A percentile compares a stretch with the other conserved stretches of the same genome.
phyloP scores from a whole-genome alignment of 2,113 vertebrate genomes.

The Nothocercus julius region DNA sequence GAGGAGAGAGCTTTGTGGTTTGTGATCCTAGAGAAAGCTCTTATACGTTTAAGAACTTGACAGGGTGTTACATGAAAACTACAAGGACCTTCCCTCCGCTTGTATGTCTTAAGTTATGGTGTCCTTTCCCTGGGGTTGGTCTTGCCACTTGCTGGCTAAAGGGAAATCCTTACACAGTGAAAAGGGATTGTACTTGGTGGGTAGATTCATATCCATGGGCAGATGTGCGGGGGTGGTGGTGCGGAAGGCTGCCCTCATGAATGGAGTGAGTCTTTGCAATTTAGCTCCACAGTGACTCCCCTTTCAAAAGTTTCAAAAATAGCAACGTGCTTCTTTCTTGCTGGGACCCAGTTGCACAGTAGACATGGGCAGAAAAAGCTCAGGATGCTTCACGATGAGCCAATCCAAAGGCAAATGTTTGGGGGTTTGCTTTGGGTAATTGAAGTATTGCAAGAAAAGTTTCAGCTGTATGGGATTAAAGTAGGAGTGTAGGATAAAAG shows the following conservation, averaged over 20 bases:
- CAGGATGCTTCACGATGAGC: not conserved
- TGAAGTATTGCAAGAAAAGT: not conserved
- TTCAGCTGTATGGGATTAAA: not conserved
- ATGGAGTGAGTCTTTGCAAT: not conserved
- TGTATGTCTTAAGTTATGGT: not conserved
- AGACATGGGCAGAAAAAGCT: not conserved
- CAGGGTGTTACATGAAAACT: constrained; percentile 10
- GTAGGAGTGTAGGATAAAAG: not conserved
- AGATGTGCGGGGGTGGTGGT: not conserved
- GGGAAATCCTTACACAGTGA: not conserved
- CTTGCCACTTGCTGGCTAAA: not conserved
- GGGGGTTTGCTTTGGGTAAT: not conserved
- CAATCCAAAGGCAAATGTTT: not conserved
- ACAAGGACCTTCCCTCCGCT: not conserved
- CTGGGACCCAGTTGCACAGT: not conserved
- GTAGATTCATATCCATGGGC: rapidly evolving
- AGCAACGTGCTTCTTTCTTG: not conserved
- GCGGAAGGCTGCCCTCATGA: not conserved
- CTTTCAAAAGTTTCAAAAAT: not conserved
- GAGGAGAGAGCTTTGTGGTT: constrained; percentile 11
- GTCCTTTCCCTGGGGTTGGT: not conserved
- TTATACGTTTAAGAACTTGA: constrained; percentile 38
- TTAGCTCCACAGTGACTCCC: not conserved
- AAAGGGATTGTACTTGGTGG: not conserved
- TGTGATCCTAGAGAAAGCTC: not conserved